Conservation (phyloP, 1,140 invertebrate genomes). For the Trissolcus basalis region DNA sequence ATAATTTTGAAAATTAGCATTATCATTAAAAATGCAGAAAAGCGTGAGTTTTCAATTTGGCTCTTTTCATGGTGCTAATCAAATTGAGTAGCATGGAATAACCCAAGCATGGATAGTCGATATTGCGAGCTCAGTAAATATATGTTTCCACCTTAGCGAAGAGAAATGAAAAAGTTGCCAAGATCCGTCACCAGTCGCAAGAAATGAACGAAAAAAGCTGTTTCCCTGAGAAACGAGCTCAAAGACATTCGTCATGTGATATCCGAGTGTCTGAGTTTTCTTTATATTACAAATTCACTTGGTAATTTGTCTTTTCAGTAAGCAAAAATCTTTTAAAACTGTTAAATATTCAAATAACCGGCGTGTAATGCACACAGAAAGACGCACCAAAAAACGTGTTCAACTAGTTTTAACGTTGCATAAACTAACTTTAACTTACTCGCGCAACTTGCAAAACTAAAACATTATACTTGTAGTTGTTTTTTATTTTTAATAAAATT, state of each 20-base stretch:
- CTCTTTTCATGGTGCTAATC: slow-evolving; percentile 21
- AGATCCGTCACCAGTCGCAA: slow-evolving; percentile 48
- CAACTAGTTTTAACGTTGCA: no score
- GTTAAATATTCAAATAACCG: slow-evolving; percentile 7
- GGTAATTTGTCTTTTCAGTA: slow-evolving; percentile 31
- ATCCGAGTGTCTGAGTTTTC: slow-evolving; percentile 22
- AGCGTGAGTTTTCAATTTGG: background rate
- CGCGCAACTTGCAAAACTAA: no score
- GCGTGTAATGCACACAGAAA: no score
- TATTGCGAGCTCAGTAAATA: slow-evolving; percentile 47
- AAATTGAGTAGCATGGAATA: slow-evolving; percentile 51
- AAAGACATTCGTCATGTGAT: slow-evolving; percentile 49
- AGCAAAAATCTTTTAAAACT: slow-evolving; percentile 13
- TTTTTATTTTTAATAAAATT: no score
- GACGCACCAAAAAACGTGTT: no score
- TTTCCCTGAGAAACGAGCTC: slow-evolving; percentile 47
- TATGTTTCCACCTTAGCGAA: slow-evolving; percentile 48
- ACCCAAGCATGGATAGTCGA: slow-evolving; percentile 43
- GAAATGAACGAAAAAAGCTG: slow-evolving; percentile 53
- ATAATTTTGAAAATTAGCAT: no score
- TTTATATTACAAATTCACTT: slow-evolving; percentile 35
- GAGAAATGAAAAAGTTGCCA: slow-evolving; percentile 53
- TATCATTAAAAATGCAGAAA: background rate
- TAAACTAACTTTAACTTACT: no score
- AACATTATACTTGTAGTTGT: no score